A percentile compares a stretch with the other conserved stretches of the same genome.
Evolutionary conservation across 37 sponge, comb jelly and placozoan genomes (phyloP).

Genomic region (Ianthella basta): DNA sequence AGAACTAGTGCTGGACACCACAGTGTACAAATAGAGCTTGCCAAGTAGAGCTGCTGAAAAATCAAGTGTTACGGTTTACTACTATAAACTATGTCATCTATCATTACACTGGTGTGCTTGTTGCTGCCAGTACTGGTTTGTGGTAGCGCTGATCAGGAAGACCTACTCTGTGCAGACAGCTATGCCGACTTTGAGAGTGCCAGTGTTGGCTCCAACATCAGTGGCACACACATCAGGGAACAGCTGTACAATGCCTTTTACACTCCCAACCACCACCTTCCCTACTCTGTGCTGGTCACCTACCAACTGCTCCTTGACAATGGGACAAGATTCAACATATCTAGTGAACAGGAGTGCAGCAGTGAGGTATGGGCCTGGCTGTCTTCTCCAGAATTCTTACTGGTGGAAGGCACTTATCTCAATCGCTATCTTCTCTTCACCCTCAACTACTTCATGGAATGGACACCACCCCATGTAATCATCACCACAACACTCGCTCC

Average conservation of each 20-base stretch:
- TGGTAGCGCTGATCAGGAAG: too few species aligned
- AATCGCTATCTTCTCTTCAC: neutral
- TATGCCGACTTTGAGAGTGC: neutral
- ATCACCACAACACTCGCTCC: neutral
- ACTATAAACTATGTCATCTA: too few species aligned
- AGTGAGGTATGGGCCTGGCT: neutral
- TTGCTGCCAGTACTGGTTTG: too few species aligned
- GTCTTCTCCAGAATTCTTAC: neutral
- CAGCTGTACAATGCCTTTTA: neutral
- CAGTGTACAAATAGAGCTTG: too few species aligned
- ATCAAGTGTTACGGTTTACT: too few species aligned
- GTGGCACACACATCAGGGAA: too few species aligned
- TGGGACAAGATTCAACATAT: neutral
- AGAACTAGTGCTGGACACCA: too few species aligned
- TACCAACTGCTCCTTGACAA: neutral
- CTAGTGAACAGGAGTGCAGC: neutral
- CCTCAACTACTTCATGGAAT: constrained; percentile 8
- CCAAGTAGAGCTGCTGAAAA: too few species aligned
- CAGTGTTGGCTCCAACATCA: too few species aligned
- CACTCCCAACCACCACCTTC: constrained; percentile 11
- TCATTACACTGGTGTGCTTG: too few species aligned
- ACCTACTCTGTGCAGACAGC: neutral
- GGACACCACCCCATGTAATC: neutral
- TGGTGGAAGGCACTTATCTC: neutral
- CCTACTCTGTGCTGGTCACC: neutral